phyloP scores from a whole-genome alignment of 2,797 vertebrate species.

The Furcifer pardalis region DNA sequence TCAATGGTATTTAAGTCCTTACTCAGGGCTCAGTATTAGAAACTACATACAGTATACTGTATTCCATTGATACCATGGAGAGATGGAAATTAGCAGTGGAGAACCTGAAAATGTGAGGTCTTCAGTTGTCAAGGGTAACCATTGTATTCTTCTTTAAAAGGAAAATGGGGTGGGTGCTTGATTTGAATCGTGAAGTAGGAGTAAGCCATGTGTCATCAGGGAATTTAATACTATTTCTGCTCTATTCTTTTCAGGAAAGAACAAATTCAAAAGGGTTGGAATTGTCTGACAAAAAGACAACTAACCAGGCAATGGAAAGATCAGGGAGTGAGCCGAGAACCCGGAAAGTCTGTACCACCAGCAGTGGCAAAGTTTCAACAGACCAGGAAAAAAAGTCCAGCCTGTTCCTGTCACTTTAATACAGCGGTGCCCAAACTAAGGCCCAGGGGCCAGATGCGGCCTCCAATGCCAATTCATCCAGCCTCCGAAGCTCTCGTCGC shows the following conservation, averaged over 20 bases:
- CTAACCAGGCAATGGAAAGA: not conserved
- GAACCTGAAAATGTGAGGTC: not conserved
- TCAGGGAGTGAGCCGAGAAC: not conserved
- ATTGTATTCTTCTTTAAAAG: constrained; percentile 1
- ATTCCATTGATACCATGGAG: not conserved
- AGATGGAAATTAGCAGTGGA: not conserved
- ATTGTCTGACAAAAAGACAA: not conserved
- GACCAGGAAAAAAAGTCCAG: not conserved
- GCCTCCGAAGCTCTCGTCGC: too few relatives aligned
- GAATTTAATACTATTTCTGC: constrained; percentile 20
- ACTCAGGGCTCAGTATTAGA: not conserved
- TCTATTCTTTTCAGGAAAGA: constrained; percentile 2
- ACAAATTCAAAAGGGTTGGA: not conserved
- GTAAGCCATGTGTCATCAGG: not conserved
- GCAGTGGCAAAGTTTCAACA: not conserved
- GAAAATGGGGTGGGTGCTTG: not conserved
- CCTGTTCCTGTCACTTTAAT: not conserved
- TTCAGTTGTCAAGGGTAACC: constrained; percentile 6
- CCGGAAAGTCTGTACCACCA: not conserved
- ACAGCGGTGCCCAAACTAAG: too few relatives aligned
- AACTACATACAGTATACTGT: not conserved
- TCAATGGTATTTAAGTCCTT: not conserved
- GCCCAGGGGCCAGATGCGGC: too few relatives aligned
- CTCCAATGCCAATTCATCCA: too few relatives aligned
- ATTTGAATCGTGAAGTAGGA: not conserved